Evolutionary conservation across 2,797 vertebrate species (phyloP).

Genomic region (Picus viridis): DNA sequence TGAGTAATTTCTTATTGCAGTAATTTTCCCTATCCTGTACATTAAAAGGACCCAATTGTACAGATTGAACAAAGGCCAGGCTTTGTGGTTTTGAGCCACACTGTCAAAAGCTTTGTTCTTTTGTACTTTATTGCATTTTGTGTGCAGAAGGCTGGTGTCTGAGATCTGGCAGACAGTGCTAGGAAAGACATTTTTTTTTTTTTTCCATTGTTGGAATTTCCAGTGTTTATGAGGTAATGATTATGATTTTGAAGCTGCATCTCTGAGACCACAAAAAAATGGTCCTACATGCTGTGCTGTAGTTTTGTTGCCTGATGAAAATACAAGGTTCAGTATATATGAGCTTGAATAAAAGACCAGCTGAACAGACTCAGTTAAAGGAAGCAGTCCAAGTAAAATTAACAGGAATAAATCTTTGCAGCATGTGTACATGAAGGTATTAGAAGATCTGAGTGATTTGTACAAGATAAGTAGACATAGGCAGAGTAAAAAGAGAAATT

Average conservation of each 20-base stretch:
- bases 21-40: neutral
- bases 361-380: neutral
- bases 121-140: neutral
- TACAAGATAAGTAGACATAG: neutral
- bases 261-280: neutral
- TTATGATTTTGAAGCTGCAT: neutral
- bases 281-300: neutral
- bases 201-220: neutral
- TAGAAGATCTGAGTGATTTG: neutral
- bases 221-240: neutral
- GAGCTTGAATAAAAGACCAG: neutral
- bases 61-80: neutral
- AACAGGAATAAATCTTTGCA: neutral
- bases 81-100: neutral
- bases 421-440: neutral
- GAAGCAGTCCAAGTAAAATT: neutral
- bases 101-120: neutral
- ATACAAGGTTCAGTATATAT: neutral
- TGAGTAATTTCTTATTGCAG: neutral
- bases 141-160: neutral
- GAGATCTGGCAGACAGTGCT: neutral
- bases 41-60: neutral
- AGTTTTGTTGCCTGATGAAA: neutral
- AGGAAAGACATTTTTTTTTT: neutral
- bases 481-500: neutral